Evolutionary conservation across 2,888 invertebrate genomes (phyloP), one percentile per base, ranked within the genome.

Genomic region (Ennomos quercinarius): DNA sequence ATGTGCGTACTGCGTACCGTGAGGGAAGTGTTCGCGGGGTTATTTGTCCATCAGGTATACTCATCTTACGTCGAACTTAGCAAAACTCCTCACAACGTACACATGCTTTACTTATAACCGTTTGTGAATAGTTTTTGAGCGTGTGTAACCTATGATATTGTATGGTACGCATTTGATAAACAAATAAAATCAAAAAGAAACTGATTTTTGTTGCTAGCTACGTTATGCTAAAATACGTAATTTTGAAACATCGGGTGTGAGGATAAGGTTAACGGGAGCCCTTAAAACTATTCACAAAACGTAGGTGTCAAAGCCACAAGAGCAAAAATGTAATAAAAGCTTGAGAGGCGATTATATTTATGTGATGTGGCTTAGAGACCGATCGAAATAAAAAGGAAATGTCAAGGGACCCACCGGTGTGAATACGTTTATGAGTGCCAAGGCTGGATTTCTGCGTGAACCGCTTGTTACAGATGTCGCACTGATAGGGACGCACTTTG

Each of bases 401-500:
- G 81, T 87, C 86, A 87, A 87, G 89, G 89, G 91, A 93, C 93
- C 93, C 95, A 93, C 93, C 93, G 74, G 96, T 96, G 87, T 96
- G 96, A 77, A 95, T 95, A 82, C 96, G 94, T 86, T 96, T 96
- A 93, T 96, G 96, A 78, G 96, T 96, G 90, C 96, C 96, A 76
- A 96, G 93, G 90, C 96, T 96, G 84, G 96, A 96, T 91, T 96
- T 96, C 93, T 96, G 96, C 72, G 96, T 96, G 91, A 96, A 96
- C 84, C 96, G 94, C 93, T 96, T 96, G 86, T 95, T 93, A 89
- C 96, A 96, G 83, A 95, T 93, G 87, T 95, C 95, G 87, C 96
- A 96, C 84, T 96, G 93, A 90, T 92, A 93, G 78, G 93, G 93
- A 82, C 93, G 93, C 89, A 93, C 93, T 93, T 93, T 93, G 93